Evolutionary conservation across 2,797 vertebrate genomes (phyloP).

Genomic region (Ctenosaura bakeri): DNA sequence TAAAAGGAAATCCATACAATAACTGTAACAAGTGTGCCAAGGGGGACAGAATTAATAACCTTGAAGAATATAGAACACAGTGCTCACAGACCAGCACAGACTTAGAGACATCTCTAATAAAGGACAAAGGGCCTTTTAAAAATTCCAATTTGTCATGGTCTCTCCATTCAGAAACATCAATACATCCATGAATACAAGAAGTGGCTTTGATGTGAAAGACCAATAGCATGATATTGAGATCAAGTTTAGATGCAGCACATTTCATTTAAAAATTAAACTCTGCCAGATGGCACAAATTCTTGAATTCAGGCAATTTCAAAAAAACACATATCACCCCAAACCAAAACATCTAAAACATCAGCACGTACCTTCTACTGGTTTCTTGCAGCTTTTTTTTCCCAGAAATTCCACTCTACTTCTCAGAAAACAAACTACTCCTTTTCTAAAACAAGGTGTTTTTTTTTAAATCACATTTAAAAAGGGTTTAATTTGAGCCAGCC

Average conservation of each 20-base stretch:
- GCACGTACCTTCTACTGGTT: neutral
- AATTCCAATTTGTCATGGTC: no score
- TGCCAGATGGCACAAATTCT: neutral
- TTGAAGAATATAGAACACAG: neutral
- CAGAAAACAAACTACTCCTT: neutral
- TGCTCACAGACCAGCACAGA: neutral
- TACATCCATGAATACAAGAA: neutral
- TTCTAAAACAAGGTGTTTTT: neutral
- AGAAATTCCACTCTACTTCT: neutral
- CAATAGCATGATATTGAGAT: neutral
- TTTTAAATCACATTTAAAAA: neutral
- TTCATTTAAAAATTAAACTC: neutral
- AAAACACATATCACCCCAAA: neutral
- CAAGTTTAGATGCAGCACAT: neutral
- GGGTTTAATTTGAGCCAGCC: neutral
- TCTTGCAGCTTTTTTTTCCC: no score
- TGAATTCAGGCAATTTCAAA: neutral
- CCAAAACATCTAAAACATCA: neutral
- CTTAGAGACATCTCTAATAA: neutral
- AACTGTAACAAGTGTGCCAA: constrained; percentile 2
- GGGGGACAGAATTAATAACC: constrained; percentile 19
- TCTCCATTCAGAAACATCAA: neutral
- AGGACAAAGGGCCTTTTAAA: neutral
- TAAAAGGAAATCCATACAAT: constrained; percentile 26
- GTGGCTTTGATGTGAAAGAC: neutral